Base-by-base conservation (phyloP, 2,113 vertebrate genomes). In the Globicephala melas region DNA sequence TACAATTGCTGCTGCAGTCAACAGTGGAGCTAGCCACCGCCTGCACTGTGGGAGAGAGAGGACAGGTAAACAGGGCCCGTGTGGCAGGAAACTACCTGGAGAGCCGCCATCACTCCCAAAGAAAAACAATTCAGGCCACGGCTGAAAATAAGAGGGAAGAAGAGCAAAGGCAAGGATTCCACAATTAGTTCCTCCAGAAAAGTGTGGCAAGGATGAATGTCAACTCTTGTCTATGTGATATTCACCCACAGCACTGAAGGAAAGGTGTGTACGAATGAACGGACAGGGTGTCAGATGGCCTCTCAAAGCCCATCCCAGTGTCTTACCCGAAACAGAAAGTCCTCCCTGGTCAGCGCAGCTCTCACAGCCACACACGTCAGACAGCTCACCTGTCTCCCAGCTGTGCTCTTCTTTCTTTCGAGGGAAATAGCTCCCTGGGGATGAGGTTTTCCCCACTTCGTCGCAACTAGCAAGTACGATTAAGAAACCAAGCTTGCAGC, bases 1-100 rank as follows among this genome's bases (percentile, higher is more conserved):
- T n/a, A n/a, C 6, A 36, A 26, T 38, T 41, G 67, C 15, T 9
- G 36, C 53, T 41, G 26, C 36, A 14, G 41, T 28, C 71, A 4
- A 15, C 5, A 1, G 65, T 15, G 8, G 8, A 12, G 63, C 9
- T 6, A 53, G 47, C 9, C 4, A 33, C 8, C 8, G 3, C 28
- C 13, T 33, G 14, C 8, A 11, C 9, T 5, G 17, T 3, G 1
- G 20, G 28, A 47, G 12, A 33, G 21, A 0, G 38, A 58, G 33
- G 70, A 36, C 71, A 79, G 28, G 47, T 6, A 15, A 33, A 12
- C 13, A 11, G 3, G 36, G 12, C 12, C 8, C 2, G 3, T 2
- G 23, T 36, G 15, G 63, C 1, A 81, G 36, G 20, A 58, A 6
- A 76, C 18, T 7, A 1, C 23, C 31, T 21, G 31, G 15, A 53